Percentiles rank a stretch among this genome's conserved stretches.
Conservation (phyloP, 2,797 vertebrate genomes). For the Trematomus bernacchii region DNA sequence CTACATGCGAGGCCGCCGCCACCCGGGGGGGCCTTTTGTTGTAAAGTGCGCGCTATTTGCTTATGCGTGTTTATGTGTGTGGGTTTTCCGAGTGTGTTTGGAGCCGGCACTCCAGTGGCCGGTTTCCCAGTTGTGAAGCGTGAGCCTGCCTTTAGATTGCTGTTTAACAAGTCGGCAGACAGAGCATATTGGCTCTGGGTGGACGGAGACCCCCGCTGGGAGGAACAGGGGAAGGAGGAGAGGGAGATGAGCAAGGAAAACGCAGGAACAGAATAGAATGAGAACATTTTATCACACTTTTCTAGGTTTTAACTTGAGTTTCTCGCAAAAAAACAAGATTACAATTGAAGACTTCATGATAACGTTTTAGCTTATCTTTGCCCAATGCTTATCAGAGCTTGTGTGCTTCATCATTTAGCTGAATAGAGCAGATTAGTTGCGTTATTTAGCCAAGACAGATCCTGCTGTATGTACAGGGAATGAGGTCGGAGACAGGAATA, state of each 20-base stretch:
- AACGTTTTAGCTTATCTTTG: no score
- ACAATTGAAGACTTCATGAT: no score
- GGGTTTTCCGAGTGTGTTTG: conserved; percentile 55
- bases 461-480: no score
- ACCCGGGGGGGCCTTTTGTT: conserved; percentile 42
- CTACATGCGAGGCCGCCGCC: conserved; percentile 4
- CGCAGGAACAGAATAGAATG: neutral
- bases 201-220: conserved; percentile 73
- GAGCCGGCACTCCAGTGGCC: conserved; percentile 75
- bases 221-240: conserved; percentile 34
- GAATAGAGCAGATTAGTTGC: no score
- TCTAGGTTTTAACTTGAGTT: no score
- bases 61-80: conserved; percentile 27
- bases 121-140: conserved; percentile 78
- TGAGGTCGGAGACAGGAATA: no score
- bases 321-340: no score
- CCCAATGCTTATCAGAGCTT: no score
- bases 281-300: neutral
- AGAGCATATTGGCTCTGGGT: conserved; percentile 81
- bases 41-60: conserved; percentile 35
- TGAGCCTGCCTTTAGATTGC: conserved; percentile 87
- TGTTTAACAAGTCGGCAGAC: conserved; percentile 83
- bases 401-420: no score
- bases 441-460: no score
- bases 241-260: neutral